phyloP scores from a whole-genome alignment of 2,797 vertebrate genomes.

The Tamandua tetradactyla region DNA sequence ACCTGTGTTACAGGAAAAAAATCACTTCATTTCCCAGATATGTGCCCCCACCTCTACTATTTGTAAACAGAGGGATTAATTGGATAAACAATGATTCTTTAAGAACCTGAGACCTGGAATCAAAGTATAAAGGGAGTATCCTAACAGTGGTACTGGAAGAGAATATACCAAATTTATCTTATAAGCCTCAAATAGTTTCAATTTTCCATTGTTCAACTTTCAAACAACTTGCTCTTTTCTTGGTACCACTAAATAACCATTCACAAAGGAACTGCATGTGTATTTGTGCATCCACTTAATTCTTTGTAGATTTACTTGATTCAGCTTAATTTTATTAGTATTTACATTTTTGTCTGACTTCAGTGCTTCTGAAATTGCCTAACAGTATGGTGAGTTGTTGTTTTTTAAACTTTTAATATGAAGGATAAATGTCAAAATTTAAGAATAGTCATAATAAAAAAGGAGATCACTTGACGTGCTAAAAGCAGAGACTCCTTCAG shows the following conservation, averaged over 20 bases:
- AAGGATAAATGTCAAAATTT: background rate
- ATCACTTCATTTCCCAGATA: background rate
- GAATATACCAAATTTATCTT: background rate
- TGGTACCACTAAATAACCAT: background rate
- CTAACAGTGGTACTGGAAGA: background rate
- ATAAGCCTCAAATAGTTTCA: background rate
- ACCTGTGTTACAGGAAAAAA: background rate
- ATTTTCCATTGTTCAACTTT: background rate
- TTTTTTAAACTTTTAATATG: background rate
- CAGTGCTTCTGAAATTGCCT: background rate
- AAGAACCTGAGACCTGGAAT: background rate
- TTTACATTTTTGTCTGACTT: conserved; percentile 23
- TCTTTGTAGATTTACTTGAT: too few species aligned
- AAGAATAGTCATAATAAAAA: background rate
- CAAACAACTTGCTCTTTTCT: background rate
- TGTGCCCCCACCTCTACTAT: background rate
- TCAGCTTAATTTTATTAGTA: conserved; percentile 1
- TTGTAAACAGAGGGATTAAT: background rate
- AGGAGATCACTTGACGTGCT: background rate
- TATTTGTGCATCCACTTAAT: background rate
- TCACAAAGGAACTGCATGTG: background rate
- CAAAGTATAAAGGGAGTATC: background rate
- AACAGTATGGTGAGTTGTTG: background rate
- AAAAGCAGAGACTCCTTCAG: background rate
- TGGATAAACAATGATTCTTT: background rate